Percentiles rank a stretch among this genome's conserved stretches.
phyloP scores from a whole-genome alignment of 2,888 invertebrate species.

The Stramonita haemastoma region DNA sequence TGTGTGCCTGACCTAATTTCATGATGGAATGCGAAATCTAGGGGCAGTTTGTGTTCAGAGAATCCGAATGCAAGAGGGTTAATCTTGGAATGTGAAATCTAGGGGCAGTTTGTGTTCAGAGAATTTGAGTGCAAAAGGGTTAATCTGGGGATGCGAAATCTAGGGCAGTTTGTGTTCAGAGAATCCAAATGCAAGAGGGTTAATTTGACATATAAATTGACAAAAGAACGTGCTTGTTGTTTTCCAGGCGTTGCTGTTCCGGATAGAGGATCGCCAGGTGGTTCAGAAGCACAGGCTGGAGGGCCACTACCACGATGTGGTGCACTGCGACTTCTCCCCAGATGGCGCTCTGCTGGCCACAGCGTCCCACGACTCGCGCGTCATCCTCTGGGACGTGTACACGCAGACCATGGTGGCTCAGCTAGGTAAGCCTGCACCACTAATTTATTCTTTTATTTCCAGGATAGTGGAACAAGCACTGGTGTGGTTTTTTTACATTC shows the following conservation, averaged over 20 bases:
- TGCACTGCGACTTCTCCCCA: constrained; percentile 78
- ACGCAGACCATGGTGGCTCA: constrained; percentile 71
- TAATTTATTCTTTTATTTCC: too few relatives aligned
- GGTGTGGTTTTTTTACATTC: too few relatives aligned
- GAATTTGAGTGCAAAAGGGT: too few relatives aligned
- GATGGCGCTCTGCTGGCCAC: constrained; percentile 80
- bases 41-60: too few relatives aligned
- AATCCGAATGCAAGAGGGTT: too few relatives aligned
- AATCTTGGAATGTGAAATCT: too few relatives aligned
- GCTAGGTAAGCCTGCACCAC: constrained; percentile 67
- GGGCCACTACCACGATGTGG: constrained; percentile 79
- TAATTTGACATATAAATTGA: too few relatives aligned
- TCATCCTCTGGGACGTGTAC: constrained; percentile 80
- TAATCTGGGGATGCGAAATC: too few relatives aligned
- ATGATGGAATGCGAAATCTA: background rate
- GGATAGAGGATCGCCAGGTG: constrained; percentile 60
- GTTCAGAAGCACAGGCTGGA: constrained; percentile 62
- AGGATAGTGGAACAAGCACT: too few relatives aligned
- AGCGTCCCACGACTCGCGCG: constrained; percentile 79
- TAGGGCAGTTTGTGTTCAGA: too few relatives aligned
- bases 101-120: too few relatives aligned
- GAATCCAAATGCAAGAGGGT: too few relatives aligned
- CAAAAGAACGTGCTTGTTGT: background rate
- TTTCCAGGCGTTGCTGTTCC: constrained; percentile 78
- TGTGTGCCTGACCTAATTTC: background rate